These are phyloP conservation scores for Peromyscus californicus DNA, from an alignment of 2,113 vertebrate species.

Conservation along the genomic window DNA sequence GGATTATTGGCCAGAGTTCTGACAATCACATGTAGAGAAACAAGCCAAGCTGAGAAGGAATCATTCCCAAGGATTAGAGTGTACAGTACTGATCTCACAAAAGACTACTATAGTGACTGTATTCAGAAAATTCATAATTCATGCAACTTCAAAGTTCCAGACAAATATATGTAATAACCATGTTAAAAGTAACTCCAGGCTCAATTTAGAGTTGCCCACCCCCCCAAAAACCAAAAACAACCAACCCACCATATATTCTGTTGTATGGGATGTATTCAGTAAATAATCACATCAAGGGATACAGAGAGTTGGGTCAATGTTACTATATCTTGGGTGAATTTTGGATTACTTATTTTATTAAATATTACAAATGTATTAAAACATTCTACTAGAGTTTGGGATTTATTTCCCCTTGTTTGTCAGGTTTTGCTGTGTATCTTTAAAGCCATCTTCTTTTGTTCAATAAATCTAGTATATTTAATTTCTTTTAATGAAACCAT, in stretches of 20 bases:
- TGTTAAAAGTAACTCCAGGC: neutral
- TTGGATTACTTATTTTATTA: neutral
- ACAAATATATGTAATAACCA: neutral
- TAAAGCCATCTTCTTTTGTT: neutral
- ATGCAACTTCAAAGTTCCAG: neutral
- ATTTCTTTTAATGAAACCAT: neutral
- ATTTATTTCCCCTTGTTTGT: neutral
- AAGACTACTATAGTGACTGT: neutral
- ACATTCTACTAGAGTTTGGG: neutral
- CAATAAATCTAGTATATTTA: neutral
- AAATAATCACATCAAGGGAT: neutral
- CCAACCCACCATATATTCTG: neutral
- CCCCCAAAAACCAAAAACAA: too few species aligned
- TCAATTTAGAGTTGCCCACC: neutral
- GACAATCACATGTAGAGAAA: neutral
- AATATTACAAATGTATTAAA: neutral
- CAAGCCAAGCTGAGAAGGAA: neutral
- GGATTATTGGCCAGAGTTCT: neutral
- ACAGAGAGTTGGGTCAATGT: neutral
- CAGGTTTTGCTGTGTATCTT: neutral
- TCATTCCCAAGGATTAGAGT: neutral
- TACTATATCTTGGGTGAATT: neutral
- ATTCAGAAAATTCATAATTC: neutral
- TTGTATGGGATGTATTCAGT: neutral
- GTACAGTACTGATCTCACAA: neutral